Percentiles rank a stretch among this genome's conserved stretches.
These are phyloP conservation scores for Montifringilla adamsi DNA, from an alignment of 2,113 vertebrate species.

Conservation along the genomic window DNA sequence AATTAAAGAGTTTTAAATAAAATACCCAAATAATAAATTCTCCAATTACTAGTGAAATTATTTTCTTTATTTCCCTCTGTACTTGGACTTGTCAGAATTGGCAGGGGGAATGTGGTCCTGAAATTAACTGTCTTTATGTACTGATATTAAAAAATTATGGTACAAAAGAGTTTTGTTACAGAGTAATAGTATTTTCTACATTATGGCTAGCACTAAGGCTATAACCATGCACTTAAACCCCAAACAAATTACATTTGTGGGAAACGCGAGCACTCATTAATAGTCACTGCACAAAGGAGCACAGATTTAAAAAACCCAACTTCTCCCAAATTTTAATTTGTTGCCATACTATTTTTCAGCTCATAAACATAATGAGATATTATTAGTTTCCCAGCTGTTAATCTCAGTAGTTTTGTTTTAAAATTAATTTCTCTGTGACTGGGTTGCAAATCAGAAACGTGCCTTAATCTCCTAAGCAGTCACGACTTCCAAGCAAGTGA, in stretches of 20 bases:
- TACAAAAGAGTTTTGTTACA: neutral
- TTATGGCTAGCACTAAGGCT: neutral
- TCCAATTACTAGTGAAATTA: neutral
- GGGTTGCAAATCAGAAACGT: neutral
- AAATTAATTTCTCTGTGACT: neutral
- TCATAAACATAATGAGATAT: neutral
- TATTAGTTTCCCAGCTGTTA: neutral
- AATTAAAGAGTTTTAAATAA: neutral
- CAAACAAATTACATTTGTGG: neutral
- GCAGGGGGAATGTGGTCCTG: neutral
- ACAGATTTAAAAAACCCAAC: neutral
- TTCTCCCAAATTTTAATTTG: neutral
- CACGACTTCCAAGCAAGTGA: neutral
- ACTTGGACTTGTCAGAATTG: neutral
- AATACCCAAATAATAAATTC: neutral
- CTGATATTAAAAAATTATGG: neutral
- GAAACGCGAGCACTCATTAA: neutral
- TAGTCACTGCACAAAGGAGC: neutral
- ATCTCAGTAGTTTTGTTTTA: neutral
- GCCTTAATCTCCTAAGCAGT: neutral
- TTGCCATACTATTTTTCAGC: neutral
- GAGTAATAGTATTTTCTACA: neutral
- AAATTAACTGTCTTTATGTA: neutral
- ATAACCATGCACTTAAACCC: neutral
- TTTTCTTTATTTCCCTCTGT: neutral